Percentiles rank a stretch among this genome's conserved stretches.
Evolutionary conservation across 1,140 invertebrate genomes (phyloP).

Genomic region (Lerema accius): DNA sequence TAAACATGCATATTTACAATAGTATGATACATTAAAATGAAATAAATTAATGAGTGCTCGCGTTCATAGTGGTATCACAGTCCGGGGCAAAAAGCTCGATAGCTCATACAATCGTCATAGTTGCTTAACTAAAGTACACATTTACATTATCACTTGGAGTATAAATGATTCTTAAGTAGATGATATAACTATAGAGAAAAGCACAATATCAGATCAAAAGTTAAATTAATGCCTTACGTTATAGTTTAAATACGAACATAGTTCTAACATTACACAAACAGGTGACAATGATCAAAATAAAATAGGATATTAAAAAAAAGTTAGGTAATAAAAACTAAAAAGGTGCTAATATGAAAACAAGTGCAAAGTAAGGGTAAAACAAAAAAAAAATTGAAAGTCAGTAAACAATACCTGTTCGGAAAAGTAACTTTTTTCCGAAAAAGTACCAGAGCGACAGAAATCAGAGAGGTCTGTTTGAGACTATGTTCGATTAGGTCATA

Average conservation of each 20-base stretch:
- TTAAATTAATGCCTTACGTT: slow-evolving; percentile 21
- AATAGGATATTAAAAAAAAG: not conserved
- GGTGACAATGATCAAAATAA: not conserved
- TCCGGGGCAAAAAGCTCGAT: slow-evolving; percentile 46
- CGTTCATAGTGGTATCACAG: slow-evolving; percentile 65
- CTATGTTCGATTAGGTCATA: slow-evolving; percentile 13
- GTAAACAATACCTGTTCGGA: not conserved
- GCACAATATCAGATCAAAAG: slow-evolving; percentile 16
- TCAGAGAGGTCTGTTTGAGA: not conserved
- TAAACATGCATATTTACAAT: slow-evolving; percentile 64
- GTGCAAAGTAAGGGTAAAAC: not conserved
- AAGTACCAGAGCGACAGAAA: not conserved
- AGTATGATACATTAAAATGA: slow-evolving; percentile 53
- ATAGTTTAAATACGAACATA: slow-evolving; percentile 10
- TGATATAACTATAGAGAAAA: slow-evolving; percentile 3
- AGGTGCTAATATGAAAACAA: slow-evolving; percentile 20
- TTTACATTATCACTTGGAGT: slow-evolving; percentile 7
- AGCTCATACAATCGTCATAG: slow-evolving; percentile 18
- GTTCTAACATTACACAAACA: not conserved
- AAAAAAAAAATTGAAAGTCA: not conserved
- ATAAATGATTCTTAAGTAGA: slow-evolving; percentile 18
- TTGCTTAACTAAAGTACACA: slow-evolving; percentile 31
- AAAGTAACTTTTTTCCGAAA: no score
- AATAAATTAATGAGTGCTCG: slow-evolving; percentile 57
- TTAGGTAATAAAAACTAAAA: not conserved